Evolutionary conservation across 2,797 vertebrate genomes (phyloP).

Genomic region (Chaenodraco wilsoni): DNA sequence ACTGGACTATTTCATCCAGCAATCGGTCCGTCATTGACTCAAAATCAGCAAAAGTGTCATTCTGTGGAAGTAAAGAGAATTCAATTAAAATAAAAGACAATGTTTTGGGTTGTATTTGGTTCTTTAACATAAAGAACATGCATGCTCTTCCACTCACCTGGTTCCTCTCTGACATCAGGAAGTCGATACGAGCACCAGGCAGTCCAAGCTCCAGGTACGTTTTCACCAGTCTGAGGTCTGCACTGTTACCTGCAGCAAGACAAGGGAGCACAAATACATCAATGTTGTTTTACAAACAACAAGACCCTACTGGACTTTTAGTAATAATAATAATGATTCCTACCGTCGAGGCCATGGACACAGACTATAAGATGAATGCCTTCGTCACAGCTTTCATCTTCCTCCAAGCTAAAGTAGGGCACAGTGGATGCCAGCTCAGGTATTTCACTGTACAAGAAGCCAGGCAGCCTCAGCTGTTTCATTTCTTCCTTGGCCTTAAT

Average conservation of each 20-base stretch:
- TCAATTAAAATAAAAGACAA: background rate
- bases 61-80: constrained; percentile 83
- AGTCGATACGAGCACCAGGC: constrained; percentile 94
- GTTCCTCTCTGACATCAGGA: constrained; percentile 99
- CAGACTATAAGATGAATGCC: constrained; percentile 98
- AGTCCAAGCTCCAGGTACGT: constrained; percentile 97
- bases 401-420: constrained; percentile 96
- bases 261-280: background rate
- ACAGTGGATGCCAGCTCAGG: constrained; percentile 91
- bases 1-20: constrained; percentile 98
- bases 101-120: background rate
- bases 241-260: constrained; percentile 90
- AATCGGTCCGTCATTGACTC: constrained; percentile 98
- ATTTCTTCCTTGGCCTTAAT: constrained; percentile 95
- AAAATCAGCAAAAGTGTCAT: constrained; percentile 99
- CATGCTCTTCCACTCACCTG: constrained; percentile 82
- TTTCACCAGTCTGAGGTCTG: constrained; percentile 96
- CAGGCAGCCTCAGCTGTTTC: constrained; percentile 93
- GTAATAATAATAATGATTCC: constrained; percentile 2
- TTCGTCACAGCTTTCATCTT: constrained; percentile 90
- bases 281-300: constrained; percentile 2
- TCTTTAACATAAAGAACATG: background rate
- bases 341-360: constrained; percentile 97
- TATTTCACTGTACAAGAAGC: constrained; percentile 96
- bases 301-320: background rate